Conservation (phyloP, 2,797 vertebrate genomes). For the Perodicticus potto region DNA sequence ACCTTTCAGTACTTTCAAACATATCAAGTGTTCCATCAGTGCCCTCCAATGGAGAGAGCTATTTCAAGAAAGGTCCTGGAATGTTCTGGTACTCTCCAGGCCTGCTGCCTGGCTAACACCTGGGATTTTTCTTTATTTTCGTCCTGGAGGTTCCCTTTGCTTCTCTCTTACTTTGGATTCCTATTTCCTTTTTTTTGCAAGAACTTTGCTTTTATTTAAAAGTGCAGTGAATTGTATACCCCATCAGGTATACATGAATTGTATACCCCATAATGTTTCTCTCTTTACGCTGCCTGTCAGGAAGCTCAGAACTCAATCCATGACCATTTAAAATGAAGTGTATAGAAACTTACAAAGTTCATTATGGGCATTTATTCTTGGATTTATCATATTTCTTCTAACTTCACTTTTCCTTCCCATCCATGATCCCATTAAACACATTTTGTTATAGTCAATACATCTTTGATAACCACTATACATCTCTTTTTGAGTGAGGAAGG, state of each 20-base stretch:
- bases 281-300: background rate
- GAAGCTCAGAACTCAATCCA: background rate
- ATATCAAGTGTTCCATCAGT: background rate
- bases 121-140: background rate
- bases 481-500: background rate
- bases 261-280: background rate
- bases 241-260: background rate
- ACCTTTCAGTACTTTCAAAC: background rate
- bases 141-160: background rate
- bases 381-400: background rate
- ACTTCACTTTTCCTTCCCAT: slow-evolving; percentile 5
- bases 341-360: background rate
- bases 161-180: background rate
- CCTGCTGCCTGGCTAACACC: background rate
- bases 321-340: background rate
- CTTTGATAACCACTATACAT: background rate
- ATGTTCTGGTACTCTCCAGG: background rate
- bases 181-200: background rate
- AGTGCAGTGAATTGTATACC: background rate
- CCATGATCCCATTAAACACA: background rate
- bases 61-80: background rate
- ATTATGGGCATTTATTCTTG: background rate
- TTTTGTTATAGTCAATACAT: background rate
- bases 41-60: background rate
- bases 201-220: slow-evolving; percentile 28